Conservation (phyloP, 1,140 invertebrate genomes). For the Leptopilina clavipes region DNA sequence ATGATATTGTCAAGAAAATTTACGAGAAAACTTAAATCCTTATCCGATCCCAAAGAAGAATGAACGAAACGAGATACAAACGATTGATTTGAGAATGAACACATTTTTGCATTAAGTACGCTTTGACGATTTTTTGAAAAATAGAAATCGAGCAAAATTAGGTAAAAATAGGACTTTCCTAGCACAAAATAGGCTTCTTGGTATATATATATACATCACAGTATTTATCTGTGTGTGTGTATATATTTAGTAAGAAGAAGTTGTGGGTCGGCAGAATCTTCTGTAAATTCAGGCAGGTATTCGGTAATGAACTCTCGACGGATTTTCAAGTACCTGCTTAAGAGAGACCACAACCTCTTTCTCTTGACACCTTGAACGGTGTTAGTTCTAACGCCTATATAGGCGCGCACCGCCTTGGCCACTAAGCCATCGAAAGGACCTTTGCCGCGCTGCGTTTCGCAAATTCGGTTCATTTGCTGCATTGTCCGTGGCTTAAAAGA, state of each 20-base stretch:
- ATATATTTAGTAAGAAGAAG: not conserved
- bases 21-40: slow-evolving; percentile 19
- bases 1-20: slow-evolving; percentile 25
- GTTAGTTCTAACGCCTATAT: slow-evolving; percentile 73
- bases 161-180: slow-evolving; percentile 10
- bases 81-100: slow-evolving; percentile 33
- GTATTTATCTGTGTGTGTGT: no score
- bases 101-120: slow-evolving; percentile 21
- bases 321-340: slow-evolving; percentile 59
- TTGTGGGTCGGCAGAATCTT: not conserved
- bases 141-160: slow-evolving; percentile 16
- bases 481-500: slow-evolving; percentile 71
- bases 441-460: slow-evolving; percentile 65
- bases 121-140: slow-evolving; percentile 27
- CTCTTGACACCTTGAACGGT: slow-evolving; percentile 72
- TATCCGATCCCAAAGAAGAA: slow-evolving; percentile 16
- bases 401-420: slow-evolving; percentile 52
- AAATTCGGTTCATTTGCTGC: slow-evolving; percentile 75
- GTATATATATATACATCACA: not conserved
- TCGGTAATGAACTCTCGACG: slow-evolving; percentile 53
- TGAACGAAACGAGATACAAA: slow-evolving; percentile 25
- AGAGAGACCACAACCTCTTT: slow-evolving; percentile 63
- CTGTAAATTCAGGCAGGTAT: slow-evolving; percentile 31
- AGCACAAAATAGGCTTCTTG: slow-evolving; percentile 8
- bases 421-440: slow-evolving; percentile 55